Conservation (phyloP, 1,140 invertebrate species). For the Drosophila lowei region DNA sequence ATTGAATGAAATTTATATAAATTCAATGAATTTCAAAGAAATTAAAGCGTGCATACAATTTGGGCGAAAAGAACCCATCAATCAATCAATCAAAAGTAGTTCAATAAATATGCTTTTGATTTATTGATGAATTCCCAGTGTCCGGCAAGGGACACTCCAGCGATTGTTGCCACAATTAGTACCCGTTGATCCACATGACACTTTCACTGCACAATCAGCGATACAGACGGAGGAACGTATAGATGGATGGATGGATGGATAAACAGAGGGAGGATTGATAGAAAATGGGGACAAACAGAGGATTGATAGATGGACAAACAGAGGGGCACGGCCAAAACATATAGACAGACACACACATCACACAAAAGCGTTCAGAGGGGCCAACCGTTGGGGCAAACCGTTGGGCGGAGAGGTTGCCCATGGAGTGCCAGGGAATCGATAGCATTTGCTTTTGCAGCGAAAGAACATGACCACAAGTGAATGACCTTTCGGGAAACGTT, state of each 20-base stretch:
- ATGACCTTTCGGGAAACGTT: constrained; percentile 63
- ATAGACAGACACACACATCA: too few relatives aligned
- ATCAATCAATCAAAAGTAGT: background rate
- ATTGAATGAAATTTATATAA: too few relatives aligned
- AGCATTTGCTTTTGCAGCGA: background rate
- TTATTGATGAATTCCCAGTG: background rate
- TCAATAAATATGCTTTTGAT: background rate
- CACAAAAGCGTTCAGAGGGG: too few relatives aligned
- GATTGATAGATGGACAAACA: too few relatives aligned
- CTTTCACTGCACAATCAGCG: constrained; percentile 8
- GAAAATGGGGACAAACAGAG: too few relatives aligned
- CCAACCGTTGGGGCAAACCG: too few relatives aligned
- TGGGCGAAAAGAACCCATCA: too few relatives aligned
- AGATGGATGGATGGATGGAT: background rate
- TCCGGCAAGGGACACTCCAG: background rate
- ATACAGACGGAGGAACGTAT: background rate
- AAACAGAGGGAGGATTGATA: background rate
- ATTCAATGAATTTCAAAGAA: too few relatives aligned
- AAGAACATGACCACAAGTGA: constrained; percentile 56
- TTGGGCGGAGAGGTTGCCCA: too few relatives aligned
- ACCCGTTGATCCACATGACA: constrained; percentile 5
- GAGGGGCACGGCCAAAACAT: too few relatives aligned
- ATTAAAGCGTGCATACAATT: background rate
- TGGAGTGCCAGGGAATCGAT: too few relatives aligned
- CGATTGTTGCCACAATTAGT: background rate